Evolutionary conservation across 2,888 invertebrate species (phyloP).

Genomic region (Taphrorychus bicolor): DNA sequence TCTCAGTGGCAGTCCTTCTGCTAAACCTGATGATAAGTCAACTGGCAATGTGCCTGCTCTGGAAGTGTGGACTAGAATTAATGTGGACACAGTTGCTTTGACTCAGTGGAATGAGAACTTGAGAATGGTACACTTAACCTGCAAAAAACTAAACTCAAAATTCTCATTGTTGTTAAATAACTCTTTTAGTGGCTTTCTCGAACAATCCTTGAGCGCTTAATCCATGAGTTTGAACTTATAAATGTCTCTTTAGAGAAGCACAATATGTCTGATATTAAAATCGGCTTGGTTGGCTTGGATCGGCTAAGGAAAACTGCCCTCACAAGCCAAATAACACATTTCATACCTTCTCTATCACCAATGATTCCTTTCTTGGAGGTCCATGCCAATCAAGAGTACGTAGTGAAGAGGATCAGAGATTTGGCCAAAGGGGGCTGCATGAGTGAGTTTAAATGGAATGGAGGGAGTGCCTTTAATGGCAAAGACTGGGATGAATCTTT

Average conservation of each 20-base stretch:
- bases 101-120: conserved; percentile 83
- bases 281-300: conserved; percentile 75
- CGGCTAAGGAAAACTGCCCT: conserved; percentile 77
- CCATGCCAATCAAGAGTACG: conserved; percentile 84
- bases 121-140: conserved; percentile 66
- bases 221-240: conserved; percentile 74
- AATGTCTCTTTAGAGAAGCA: conserved; percentile 75
- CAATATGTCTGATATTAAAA: conserved; percentile 71
- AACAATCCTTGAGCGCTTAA: conserved; percentile 80
- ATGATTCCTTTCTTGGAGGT: conserved; percentile 84
- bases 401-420: conserved; percentile 79
- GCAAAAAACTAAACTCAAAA: not conserved
- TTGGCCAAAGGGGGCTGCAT: conserved; percentile 86
- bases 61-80: conserved; percentile 68
- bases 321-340: conserved; percentile 60
- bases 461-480: conserved; percentile 75
- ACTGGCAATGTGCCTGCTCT: conserved; percentile 56
- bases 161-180: not conserved
- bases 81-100: conserved; percentile 71
- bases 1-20: conserved; percentile 41
- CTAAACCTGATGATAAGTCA: conserved; percentile 44
- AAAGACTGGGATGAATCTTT: conserved; percentile 82
- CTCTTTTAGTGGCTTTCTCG: conserved; percentile 79
- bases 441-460: conserved; percentile 88
- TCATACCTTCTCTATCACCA: conserved; percentile 66